phyloP scores from a whole-genome alignment of 1,140 invertebrate genomes.

The Drosophila carrolli region DNA sequence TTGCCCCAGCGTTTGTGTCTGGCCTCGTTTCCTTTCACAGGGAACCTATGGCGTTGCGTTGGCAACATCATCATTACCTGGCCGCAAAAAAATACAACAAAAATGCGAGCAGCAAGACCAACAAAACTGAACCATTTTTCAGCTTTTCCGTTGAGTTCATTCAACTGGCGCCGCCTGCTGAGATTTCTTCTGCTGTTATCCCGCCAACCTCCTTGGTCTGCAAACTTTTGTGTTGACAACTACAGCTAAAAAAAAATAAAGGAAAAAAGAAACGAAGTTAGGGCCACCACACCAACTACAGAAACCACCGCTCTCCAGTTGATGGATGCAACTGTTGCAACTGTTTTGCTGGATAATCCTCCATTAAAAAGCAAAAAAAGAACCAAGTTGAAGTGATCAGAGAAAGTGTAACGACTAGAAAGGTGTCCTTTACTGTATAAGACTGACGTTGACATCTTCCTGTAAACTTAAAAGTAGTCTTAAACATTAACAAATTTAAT shows the following conservation, averaged over 20 bases:
- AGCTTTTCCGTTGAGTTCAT: slow-evolving; percentile 69
- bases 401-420: background rate
- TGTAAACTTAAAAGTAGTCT: background rate
- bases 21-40: slow-evolving; percentile 80
- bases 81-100: slow-evolving; percentile 32
- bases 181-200: slow-evolving; percentile 56
- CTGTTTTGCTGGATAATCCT: slow-evolving; percentile 69
- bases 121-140: slow-evolving; percentile 70
- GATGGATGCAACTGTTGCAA: slow-evolving; percentile 73
- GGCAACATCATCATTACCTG: slow-evolving; percentile 79
- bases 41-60: slow-evolving; percentile 38
- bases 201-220: slow-evolving; percentile 22
- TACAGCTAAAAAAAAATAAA: slow-evolving; percentile 18
- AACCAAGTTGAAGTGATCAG: background rate
- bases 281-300: slow-evolving; percentile 35
- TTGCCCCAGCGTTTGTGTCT: slow-evolving; percentile 37
- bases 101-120: slow-evolving; percentile 14
- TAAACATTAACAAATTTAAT: too few species aligned
- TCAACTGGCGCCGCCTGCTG: slow-evolving; percentile 76
- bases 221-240: slow-evolving; percentile 70
- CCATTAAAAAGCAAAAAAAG: slow-evolving; percentile 61
- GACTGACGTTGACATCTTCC: background rate
- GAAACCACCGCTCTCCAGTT: slow-evolving; percentile 57
- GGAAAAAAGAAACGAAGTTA: slow-evolving; percentile 48
- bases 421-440: background rate